Evolutionary conservation across 2,113 vertebrate species (phyloP).

Genomic region (Anthoscopus minutus): DNA sequence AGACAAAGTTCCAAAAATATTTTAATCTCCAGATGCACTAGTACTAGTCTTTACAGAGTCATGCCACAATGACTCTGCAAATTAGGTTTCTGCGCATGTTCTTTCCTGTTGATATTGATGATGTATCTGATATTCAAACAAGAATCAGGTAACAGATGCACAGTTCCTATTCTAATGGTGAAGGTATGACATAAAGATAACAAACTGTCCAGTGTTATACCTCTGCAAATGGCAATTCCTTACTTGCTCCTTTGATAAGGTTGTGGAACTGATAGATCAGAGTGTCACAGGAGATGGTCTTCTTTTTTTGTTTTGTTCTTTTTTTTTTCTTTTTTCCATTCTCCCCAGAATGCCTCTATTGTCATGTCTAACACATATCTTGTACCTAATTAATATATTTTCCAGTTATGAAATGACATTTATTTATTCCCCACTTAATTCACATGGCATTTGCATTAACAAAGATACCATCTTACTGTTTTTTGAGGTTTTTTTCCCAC

Average conservation of each 20-base stretch:
- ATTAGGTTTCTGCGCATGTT: slow-evolving; percentile 6
- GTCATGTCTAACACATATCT: not conserved
- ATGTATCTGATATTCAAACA: not conserved
- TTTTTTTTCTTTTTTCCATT: not conserved
- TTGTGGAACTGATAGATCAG: not conserved
- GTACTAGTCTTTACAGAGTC: not conserved
- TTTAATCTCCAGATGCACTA: slow-evolving; percentile 24
- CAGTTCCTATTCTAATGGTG: not conserved
- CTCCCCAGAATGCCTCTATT: not conserved
- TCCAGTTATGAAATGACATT: not conserved
- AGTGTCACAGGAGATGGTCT: rapidly evolving
- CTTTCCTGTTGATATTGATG: not conserved
- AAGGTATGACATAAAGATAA: not conserved
- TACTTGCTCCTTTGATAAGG: not conserved
- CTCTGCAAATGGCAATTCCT: not conserved
- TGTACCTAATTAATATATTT: rapidly evolving
- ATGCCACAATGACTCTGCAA: not conserved
- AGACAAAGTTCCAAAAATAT: not conserved
- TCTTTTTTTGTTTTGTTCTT: not conserved
- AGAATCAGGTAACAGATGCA: not conserved
- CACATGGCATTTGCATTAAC: not conserved
- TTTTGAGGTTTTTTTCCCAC: not conserved
- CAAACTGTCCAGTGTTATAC: not conserved
- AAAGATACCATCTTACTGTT: not conserved
- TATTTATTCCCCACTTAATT: not conserved